A percentile compares a stretch with the other conserved stretches of the same genome.
Evolutionary conservation across 2,113 vertebrate species (phyloP).

Genomic region (Psammodynastes pulverulentus): DNA sequence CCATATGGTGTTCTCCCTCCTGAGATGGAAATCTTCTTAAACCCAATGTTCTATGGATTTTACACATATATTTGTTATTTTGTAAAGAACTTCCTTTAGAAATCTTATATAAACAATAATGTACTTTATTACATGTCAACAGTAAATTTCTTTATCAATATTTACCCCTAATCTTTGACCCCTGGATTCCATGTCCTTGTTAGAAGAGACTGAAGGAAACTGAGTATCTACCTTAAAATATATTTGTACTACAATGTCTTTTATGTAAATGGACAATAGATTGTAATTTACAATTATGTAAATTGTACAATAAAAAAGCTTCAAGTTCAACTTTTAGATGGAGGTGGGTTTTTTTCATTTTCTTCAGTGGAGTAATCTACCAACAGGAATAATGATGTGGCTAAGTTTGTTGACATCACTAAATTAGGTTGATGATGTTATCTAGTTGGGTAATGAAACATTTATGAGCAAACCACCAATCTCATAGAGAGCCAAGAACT

Average conservation of each 20-base stretch:
- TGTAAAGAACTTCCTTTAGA: fast-evolving
- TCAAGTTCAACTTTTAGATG: neutral
- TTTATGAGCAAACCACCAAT: neutral
- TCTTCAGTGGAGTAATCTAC: neutral
- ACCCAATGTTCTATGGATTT: neutral
- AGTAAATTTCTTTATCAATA: neutral
- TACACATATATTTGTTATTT: neutral
- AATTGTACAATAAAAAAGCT: slow-evolving; percentile 19
- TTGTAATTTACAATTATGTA: neutral
- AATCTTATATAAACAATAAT: neutral
- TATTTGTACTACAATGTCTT: slow-evolving; percentile 7
- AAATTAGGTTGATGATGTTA: neutral
- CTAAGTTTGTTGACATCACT: neutral
- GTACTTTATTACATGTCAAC: slow-evolving; percentile 24
- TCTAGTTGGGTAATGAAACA: neutral
- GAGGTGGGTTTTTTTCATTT: neutral
- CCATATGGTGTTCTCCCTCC: slow-evolving; percentile 71
- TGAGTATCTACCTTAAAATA: neutral
- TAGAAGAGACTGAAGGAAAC: neutral
- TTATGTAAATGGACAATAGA: neutral
- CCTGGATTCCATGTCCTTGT: neutral
- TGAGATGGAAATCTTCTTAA: slow-evolving; percentile 77
- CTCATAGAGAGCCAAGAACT: neutral
- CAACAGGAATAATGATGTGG: neutral
- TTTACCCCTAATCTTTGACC: neutral